Base-by-base conservation (phyloP, 2,797 vertebrate genomes). In the Sciaenops ocellatus region DNA sequence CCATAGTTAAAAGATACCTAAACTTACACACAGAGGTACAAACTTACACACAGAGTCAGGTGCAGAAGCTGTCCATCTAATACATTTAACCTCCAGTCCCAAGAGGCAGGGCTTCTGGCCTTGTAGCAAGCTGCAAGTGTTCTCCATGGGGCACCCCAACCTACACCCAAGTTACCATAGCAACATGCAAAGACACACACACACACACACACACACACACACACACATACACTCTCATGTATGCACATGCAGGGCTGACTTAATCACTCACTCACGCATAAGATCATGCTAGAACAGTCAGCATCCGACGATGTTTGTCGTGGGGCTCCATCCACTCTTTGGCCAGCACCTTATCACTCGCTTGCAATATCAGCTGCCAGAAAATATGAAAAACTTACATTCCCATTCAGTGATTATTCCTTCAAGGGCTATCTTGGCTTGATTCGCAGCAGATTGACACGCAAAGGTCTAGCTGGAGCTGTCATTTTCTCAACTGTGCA, bases 111-210 rank as follows among this genome's bases (percentile, higher is more conserved):
- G 70, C 77, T 81, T 84, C 78, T 84, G 79, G 86, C 80, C 82
- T 83, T 64, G 70, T 22, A 70, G 78, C 30, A 5, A 82, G 69
- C 84, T 68, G 82, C 66, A 50, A 91, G 78, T 77, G 75, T 77
- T 89, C 87, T 90, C 89, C 63, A 24, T 71, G 76, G 90, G 89
- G 79, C 71, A 83, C 74, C 77, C 73, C 62, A 79, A 82, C 87
- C 89, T 89, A 83, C 79, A 85, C 85, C 72, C 46, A 68, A 22
- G 90, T 92, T 83, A 74, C 91, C 85, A 90, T 89, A 64, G 90
- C 86, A 89, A 93, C 89, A 34, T 48, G 50, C 51, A 69, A 69
- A 80, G n/a, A 82, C 81, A 87, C 69, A 69, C 74, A 83, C 69
- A 62, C 55, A 61, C 46, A 71, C 18, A 28, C 60, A 4, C 54